A percentile compares a stretch with the other conserved stretches of the same genome.
phyloP scores from a whole-genome alignment of 2,888 invertebrate genomes.

The Xestia xanthographa region DNA sequence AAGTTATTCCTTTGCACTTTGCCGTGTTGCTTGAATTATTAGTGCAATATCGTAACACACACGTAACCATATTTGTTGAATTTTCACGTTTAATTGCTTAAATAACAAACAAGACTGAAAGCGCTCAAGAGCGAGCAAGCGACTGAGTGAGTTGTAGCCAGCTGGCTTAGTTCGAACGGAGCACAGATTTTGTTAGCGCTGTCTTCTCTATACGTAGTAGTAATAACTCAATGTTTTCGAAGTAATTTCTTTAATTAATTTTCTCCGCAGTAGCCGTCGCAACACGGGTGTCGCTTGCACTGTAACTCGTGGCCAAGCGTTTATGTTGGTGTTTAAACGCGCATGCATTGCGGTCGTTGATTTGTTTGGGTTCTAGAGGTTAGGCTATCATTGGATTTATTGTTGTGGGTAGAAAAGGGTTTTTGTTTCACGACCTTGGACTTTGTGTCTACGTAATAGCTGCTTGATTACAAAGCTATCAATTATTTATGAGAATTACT shows the following conservation, averaged over 20 bases:
- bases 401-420: background rate
- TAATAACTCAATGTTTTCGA: no score
- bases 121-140: no score
- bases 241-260: background rate
- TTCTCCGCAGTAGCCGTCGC: background rate
- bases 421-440: constrained; percentile 10
- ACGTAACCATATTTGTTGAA: no score
- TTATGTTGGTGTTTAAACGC: constrained; percentile 14
- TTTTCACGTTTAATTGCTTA: no score
- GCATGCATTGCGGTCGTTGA: background rate
- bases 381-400: constrained; percentile 3
- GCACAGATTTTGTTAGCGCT: no score
- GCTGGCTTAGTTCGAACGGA: no score
- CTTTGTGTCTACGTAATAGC: background rate
- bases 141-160: no score
- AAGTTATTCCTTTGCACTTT: no score
- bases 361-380: constrained; percentile 21
- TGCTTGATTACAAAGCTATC: background rate
- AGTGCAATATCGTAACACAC: no score
- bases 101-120: no score
- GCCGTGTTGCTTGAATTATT: no score
- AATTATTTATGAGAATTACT: background rate
- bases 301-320: background rate
- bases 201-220: no score
- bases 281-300: background rate